Conservation (phyloP, 2,888 invertebrate species). For the Omphaloscelis lunosa region DNA sequence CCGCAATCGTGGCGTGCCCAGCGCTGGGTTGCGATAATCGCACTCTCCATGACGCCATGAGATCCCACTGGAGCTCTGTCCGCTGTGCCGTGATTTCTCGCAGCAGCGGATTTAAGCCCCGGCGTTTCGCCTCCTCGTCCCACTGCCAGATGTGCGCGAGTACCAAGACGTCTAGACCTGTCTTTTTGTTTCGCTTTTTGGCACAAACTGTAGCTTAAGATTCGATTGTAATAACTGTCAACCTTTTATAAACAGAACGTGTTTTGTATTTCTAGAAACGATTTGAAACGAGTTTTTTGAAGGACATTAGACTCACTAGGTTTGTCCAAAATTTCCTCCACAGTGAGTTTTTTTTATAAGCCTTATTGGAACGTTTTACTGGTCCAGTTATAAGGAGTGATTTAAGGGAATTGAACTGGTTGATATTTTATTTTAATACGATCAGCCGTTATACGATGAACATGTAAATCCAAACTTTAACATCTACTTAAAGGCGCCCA, state of each 20-base stretch:
- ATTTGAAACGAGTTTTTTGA: conserved; percentile 12
- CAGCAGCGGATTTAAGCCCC: too few species aligned
- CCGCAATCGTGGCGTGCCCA: too few species aligned
- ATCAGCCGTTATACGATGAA: background rate
- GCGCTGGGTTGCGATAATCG: too few species aligned
- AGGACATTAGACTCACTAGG: background rate
- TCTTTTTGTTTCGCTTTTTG: conserved; percentile 1
- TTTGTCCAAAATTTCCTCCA: background rate
- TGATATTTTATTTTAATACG: background rate
- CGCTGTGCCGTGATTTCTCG: too few species aligned
- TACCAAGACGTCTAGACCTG: conserved; percentile 17
- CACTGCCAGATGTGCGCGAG: too few species aligned
- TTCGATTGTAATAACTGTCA: conserved; percentile 36
- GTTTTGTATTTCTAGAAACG: conserved; percentile 25
- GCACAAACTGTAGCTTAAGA: conserved; percentile 25
- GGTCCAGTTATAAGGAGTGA: background rate
- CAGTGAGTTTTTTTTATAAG: background rate
- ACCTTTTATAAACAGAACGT: conserved; percentile 6
- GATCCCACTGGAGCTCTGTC: too few species aligned
- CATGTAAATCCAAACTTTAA: background rate
- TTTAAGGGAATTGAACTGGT: background rate
- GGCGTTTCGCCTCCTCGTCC: too few species aligned
- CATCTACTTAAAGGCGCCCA: background rate
- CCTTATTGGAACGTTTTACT: background rate
- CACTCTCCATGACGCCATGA: too few species aligned